Percentiles rank a stretch among this genome's conserved stretches.
Evolutionary conservation across 2,888 invertebrate species (phyloP).

Genomic region (Parnassius glacialis): DNA sequence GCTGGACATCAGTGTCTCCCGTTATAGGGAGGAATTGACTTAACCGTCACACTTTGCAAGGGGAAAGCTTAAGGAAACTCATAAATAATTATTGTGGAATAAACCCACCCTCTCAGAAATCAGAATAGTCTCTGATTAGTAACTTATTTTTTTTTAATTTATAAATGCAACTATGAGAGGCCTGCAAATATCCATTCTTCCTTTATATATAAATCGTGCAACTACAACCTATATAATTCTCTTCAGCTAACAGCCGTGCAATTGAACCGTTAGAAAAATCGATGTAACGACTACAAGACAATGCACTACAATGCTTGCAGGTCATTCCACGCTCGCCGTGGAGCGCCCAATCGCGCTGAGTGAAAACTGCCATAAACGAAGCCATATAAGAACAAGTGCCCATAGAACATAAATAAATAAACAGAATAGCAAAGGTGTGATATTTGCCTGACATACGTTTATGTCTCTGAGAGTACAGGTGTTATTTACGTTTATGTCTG

Average conservation of each 20-base stretch:
- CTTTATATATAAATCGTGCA: too few species aligned
- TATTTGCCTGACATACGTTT: conserved; percentile 7
- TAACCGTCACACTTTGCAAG: too few species aligned
- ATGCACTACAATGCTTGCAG: conserved; percentile 58
- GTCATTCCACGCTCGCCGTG: conserved; percentile 50
- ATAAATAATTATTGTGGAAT: too few species aligned
- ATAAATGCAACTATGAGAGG: too few species aligned
- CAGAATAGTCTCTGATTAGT: too few species aligned
- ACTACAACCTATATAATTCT: background rate
- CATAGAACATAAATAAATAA: conserved; percentile 30
- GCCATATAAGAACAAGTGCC: conserved; percentile 40
- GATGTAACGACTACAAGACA: conserved; percentile 52
- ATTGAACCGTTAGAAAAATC: conserved; percentile 22
- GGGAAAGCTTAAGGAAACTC: too few species aligned
- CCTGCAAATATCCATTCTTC: too few species aligned
- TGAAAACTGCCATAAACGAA: conserved; percentile 76
- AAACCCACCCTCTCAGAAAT: too few species aligned
- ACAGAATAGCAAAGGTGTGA: conserved; percentile 14
- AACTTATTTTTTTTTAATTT: too few species aligned
- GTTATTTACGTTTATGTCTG: too few species aligned
- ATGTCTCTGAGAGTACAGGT: conserved; percentile 2
- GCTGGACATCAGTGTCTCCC: too few species aligned
- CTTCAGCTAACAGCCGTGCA: background rate
- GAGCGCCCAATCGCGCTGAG: conserved; percentile 72
- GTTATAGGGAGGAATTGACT: too few species aligned